Conservation (phyloP, 1,140 invertebrate species). For the Vanessa atalanta region DNA sequence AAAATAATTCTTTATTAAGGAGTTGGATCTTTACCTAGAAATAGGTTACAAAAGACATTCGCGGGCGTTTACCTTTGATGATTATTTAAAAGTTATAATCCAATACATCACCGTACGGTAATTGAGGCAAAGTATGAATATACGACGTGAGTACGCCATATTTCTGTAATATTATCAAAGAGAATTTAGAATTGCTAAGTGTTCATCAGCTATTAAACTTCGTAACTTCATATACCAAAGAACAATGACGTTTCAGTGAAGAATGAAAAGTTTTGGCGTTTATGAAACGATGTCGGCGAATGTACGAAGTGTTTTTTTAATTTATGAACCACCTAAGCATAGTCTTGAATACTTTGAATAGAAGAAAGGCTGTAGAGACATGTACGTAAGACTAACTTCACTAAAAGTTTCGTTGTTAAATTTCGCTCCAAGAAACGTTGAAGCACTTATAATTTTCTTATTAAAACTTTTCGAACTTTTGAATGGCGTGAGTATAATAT, state of each 20-base stretch:
- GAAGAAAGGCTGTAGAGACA: slow-evolving; percentile 6
- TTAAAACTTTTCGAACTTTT: slow-evolving; percentile 13
- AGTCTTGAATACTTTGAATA: slow-evolving; percentile 8
- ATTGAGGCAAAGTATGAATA: too few relatives aligned
- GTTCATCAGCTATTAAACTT: slow-evolving; percentile 23
- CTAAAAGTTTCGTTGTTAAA: slow-evolving; percentile 20
- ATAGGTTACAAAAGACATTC: too few relatives aligned
- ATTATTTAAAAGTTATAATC: too few relatives aligned
- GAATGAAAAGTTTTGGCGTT: not conserved
- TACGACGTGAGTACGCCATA: too few relatives aligned
- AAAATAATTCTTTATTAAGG: not conserved
- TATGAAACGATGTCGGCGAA: not conserved
- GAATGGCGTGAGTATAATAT: slow-evolving; percentile 8
- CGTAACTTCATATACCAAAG: slow-evolving; percentile 15
- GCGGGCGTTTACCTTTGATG: too few relatives aligned
- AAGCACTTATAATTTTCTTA: slow-evolving; percentile 27
- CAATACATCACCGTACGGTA: too few relatives aligned
- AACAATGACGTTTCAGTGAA: slow-evolving; percentile 20
- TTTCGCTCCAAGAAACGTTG: slow-evolving; percentile 20
- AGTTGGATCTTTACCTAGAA: too few relatives aligned
- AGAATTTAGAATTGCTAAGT: slow-evolving; percentile 13
- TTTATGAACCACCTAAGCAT: slow-evolving; percentile 4
- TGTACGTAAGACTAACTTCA: slow-evolving; percentile 13
- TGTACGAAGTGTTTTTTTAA: not conserved
- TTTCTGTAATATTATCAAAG: not conserved